These are phyloP conservation scores for Catostylus mosaicus DNA, from an alignment of 30 jellyfish, hydroid and myxozoan genomes.

Conservation along the genomic window DNA sequence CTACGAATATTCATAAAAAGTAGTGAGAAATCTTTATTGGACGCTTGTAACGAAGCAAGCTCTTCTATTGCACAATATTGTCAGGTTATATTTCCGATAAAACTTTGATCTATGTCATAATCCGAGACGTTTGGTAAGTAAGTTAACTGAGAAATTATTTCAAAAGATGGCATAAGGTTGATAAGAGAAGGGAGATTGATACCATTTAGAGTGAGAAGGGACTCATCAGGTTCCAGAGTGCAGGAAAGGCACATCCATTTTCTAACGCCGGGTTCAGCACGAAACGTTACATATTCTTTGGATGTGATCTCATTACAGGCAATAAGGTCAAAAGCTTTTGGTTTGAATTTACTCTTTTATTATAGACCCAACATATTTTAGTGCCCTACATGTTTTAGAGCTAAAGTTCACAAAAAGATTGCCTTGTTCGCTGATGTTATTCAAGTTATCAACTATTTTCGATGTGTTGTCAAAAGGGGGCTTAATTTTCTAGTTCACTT, in stretches of 20 bases:
- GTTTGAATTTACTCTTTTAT: constrained; percentile 31
- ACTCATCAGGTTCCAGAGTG: constrained; percentile 48
- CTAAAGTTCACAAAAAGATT: no score
- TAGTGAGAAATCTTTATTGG: constrained; percentile 11
- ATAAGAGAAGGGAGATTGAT: constrained; percentile 52
- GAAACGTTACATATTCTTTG: constrained; percentile 26
- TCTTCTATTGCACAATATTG: neutral
- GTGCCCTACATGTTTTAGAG: no score
- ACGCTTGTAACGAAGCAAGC: constrained; percentile 3
- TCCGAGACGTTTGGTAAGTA: constrained; percentile 7
- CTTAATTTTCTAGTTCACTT: no score
- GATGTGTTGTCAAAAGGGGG: no score
- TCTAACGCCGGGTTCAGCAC: constrained; percentile 35
- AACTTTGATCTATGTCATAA: constrained; percentile 11
- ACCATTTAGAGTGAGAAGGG: constrained; percentile 32
- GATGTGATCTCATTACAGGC: constrained; percentile 46
- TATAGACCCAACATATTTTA: constrained; percentile 18
- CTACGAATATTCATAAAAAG: neutral
- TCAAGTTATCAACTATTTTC: no score
- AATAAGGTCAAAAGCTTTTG: constrained; percentile 34
- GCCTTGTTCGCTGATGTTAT: no score
- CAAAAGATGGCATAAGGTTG: constrained; percentile 36
- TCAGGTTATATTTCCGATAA: neutral
- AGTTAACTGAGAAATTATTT: constrained; percentile 32
- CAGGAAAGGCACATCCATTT: constrained; percentile 49